Base-by-base conservation (phyloP, 2,113 vertebrate genomes). In the Puffinus mauretanicus region DNA sequence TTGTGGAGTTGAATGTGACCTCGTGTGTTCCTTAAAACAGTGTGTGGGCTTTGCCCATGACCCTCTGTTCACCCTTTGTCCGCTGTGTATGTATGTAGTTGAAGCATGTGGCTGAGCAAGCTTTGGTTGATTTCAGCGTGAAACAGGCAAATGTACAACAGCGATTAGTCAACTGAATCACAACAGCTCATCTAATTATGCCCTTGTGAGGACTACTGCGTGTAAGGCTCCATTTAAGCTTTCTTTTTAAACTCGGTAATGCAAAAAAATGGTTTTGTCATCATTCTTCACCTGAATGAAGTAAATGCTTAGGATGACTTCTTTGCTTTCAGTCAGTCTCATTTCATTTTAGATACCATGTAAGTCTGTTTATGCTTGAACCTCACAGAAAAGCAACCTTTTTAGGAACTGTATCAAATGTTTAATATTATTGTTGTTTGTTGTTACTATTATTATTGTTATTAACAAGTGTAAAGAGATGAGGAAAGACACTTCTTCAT, bases 131-230 rank as follows among this genome's bases (percentile, higher is more conserved):
- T 80, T 94, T 89, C 40, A 42, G 0, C 0, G 3, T 10, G 57
- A 86, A 42, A 4, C 49, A 27, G 65, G 20, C 14, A 57, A 42
- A 79, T 36, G 10, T 54, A 42, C 13, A 42, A 15, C 16, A n/a
- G 38, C 4, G 2, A 12, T 66, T 66, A 2, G 1, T 42, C 57
- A 30, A 0, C 3, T 46, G 49, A 60, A 19, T 44, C 38, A 29
- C 27, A 51, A 10, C 34, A 69, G 18, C 44, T 73, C 20, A 16
- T 46, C 47, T 19, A 15, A 34, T n/a, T 27, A 11, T 5, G 5
- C 4, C n/a, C 5, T 62, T 25, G 46, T 38, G 40, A 75, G 57
- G 29, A 38, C 7, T 42, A 20, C 30, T 66, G 46, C 20, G 7
- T 32, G 15, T 27, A 55, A 61, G 11, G 11, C 57, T 77, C 13